A percentile compares a stretch with the other conserved stretches of the same genome.
Evolutionary conservation across 35 echinoderm and acorn worm species (phyloP).

Genomic region (Stichopus chloronotus): DNA sequence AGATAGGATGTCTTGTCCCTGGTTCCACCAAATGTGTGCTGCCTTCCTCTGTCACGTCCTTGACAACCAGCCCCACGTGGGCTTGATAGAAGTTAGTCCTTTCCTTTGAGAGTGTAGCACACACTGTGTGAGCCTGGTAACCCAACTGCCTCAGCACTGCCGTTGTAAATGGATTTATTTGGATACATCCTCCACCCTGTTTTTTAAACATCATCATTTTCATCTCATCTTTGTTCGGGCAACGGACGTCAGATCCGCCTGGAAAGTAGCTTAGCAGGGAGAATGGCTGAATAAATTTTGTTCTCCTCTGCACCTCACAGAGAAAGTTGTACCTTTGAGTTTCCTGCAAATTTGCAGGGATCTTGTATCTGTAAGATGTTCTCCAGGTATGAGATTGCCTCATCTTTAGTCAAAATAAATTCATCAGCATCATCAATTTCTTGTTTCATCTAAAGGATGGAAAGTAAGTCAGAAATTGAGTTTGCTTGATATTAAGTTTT

Average conservation of each 20-base stretch:
- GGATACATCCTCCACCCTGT: slow-evolving; percentile 13
- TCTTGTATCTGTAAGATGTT: slow-evolving; percentile 8
- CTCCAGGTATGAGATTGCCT: background rate
- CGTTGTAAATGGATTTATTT: slow-evolving; percentile 6
- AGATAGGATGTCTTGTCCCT: slow-evolving; percentile 18
- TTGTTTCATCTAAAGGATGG: too few relatives aligned
- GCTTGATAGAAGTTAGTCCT: background rate
- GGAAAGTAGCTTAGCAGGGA: background rate
- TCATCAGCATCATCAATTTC: background rate
- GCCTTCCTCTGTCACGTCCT: background rate
- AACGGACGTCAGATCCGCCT: background rate
- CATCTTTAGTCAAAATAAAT: background rate
- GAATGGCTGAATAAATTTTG: background rate
- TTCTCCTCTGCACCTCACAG: background rate
- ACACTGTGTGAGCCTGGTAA: background rate
- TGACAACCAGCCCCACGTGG: slow-evolving; percentile 6
- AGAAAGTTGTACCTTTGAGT: background rate
- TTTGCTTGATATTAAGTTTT: too few relatives aligned
- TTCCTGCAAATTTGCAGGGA: background rate
- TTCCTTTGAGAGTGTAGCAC: background rate
- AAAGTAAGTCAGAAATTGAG: too few relatives aligned
- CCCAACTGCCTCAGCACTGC: background rate
- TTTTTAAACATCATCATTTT: background rate
- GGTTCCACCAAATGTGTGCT: slow-evolving; percentile 19
- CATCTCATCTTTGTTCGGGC: background rate